phyloP scores from a whole-genome alignment of 2,113 vertebrate species.

The Sclerurus mexicanus region DNA sequence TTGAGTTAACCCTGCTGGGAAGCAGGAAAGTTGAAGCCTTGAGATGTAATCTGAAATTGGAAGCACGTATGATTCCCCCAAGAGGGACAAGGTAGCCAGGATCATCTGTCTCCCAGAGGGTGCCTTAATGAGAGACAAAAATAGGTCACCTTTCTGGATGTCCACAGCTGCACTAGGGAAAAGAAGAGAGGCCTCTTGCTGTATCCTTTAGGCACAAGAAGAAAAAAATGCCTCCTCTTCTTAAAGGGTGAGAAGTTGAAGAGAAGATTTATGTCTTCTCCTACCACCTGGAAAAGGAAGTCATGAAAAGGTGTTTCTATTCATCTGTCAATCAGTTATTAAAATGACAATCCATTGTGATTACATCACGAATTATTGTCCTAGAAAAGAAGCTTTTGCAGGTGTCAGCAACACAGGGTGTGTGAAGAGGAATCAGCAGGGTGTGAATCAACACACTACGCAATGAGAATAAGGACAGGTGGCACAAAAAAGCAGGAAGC shows the following conservation, averaged over 20 bases:
- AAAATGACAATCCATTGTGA: neutral
- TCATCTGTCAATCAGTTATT: neutral
- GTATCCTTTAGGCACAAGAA: neutral
- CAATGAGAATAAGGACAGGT: neutral
- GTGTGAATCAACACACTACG: neutral
- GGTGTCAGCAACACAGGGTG: neutral
- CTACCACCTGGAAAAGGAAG: neutral
- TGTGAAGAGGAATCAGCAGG: neutral
- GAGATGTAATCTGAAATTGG: conserved; percentile 9
- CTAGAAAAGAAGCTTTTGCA: neutral
- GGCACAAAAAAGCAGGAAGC: neutral
- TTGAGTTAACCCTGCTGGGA: neutral
- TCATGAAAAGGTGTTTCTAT: neutral
- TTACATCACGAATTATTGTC: neutral
- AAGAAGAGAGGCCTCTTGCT: neutral
- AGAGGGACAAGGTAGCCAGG: neutral
- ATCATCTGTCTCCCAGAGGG: neutral
- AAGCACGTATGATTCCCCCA: neutral
- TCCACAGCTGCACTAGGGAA: neutral
- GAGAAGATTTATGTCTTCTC: neutral
- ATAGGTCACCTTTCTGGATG: neutral
- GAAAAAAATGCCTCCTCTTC: neutral
- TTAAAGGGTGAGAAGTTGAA: neutral
- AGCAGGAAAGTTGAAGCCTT: neutral
- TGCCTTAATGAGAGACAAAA: neutral